These are phyloP conservation scores for Platyscapa corneri DNA, from an alignment of 1,140 invertebrate genomes.

Conservation along the genomic window DNA sequence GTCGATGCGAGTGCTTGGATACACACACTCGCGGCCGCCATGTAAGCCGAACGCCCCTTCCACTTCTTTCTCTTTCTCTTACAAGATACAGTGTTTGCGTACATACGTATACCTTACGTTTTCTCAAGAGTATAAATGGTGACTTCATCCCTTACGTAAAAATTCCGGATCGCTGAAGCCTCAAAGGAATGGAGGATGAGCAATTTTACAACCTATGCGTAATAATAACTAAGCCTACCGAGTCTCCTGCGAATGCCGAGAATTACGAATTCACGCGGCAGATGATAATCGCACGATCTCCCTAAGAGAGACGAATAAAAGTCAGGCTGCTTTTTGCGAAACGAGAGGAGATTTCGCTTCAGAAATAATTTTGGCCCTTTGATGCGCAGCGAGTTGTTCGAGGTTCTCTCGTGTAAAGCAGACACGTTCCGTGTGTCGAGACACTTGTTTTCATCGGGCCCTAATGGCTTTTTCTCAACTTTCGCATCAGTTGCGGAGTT, in stretches of 20 bases:
- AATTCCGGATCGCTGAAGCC: background rate
- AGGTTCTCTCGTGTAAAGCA: too few species aligned
- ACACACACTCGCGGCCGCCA: constrained; percentile 65
- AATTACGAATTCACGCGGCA: background rate
- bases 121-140: background rate
- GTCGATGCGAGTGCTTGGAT: constrained; percentile 51
- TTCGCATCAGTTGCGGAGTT: too few species aligned
- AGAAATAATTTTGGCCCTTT: too few species aligned
- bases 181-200: background rate
- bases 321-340: background rate
- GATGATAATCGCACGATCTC: background rate
- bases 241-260: too few species aligned
- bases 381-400: too few species aligned
- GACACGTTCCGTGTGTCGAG: too few species aligned
- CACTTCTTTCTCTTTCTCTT: background rate
- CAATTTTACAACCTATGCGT: background rate
- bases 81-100: background rate
- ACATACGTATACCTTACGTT: background rate
- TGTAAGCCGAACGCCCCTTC: constrained; percentile 51
- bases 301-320: background rate
- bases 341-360: background rate
- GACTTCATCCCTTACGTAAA: background rate
- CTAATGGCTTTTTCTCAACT: too few species aligned
- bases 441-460: too few species aligned
- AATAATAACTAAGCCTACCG: too few species aligned